Evolutionary conservation across 2,888 invertebrate genomes (phyloP), one percentile per base, ranked within the genome.

Genomic region (Chloroclysta siterata): DNA sequence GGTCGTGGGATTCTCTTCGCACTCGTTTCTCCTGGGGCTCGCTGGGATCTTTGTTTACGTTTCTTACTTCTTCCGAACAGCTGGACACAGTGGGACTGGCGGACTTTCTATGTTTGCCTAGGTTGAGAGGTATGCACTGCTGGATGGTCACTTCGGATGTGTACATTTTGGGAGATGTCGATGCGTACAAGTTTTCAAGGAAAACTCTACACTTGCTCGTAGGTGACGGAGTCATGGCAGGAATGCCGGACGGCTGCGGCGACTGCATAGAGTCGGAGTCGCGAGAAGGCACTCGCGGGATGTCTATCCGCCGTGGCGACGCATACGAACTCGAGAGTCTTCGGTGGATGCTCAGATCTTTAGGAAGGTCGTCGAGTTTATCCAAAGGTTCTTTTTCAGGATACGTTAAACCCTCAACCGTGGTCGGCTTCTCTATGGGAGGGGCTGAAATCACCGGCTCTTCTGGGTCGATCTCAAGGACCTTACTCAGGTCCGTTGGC

Each of bases 71-170:
- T 72, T 96, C 95, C 0, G 96, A 96, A 76, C 96, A 96, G 61
- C 95, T 95, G n/a, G 95, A 95, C 0, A 96, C 95, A 0, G 95
- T 95, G 0, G 96, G 95, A 82, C 96, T 96, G 0, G 95, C 95
- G 13, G 94, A 95, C 83, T 95, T 95, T 75, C 94, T 86, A 73
- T 94, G 94, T 81, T 95, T 95, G 3, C 95, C 96, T 75, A 96
- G 85, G 86, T 96, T 95, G 44, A 96, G 84, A 4, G 96, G 95
- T 81, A 95, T 95, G 70, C 94, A 95, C 79, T 95, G 95, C 68
- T 93, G 90, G 74, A 93, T 89, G 42, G 93, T 94, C 6, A 94
- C 92, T 77, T 94, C 94, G 0, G 94, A 93, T 28, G 94, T 94
- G 50, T 94, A 92, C 86, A 94, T 93, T 83, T 94, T 94, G 15